Evolutionary conservation across 2,888 invertebrate species (phyloP), one percentile per base, ranked within the genome.

Genomic region (Trachelus tabidus): DNA sequence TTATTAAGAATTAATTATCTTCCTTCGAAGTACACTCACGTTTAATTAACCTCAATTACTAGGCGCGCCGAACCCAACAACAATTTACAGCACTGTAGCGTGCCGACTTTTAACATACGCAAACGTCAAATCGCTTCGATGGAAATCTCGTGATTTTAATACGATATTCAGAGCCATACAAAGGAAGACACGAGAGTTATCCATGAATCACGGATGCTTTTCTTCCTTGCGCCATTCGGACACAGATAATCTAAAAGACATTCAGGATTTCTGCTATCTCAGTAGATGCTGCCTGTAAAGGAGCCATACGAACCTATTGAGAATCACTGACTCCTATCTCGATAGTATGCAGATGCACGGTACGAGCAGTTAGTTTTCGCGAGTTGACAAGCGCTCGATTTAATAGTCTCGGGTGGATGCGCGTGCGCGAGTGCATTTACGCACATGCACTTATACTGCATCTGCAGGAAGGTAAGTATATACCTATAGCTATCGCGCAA

Each of bases 261-360:
- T 56, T 56, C 56, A 56, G 56, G 23, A 56, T 56, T 56, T 56
- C 23, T 56, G 56, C 23, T 56, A 56, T 23, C 56, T 56, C 23
- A 23, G 56, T 23, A 56, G 56, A 56, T 23, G 56, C 56, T 56
- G 56, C 56, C 23, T 23, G 9, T 56, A 56, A 56, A 56, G 56
- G 23, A 56, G 56, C 56, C 56, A 9, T 23, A 23, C 56, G 23
- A 23, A 23, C 56, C 56, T 56, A 56, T 56, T 56, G 56, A 56
- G 56, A 56, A 56, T 56, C 56, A 56, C 56, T 56, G 56, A 56
- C 23, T 56, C 23, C 30, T 34, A 83, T 87, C 84, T 85, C 85
- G 83, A 88, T 84, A 86, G 86, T 87, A 88, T 88, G 85, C 87
- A 85, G 87, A 87, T 88, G 85, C 84, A 82, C 82, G 83, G 81